phyloP scores from a whole-genome alignment of 2,797 vertebrate species.

The Aratinga solstitialis region DNA sequence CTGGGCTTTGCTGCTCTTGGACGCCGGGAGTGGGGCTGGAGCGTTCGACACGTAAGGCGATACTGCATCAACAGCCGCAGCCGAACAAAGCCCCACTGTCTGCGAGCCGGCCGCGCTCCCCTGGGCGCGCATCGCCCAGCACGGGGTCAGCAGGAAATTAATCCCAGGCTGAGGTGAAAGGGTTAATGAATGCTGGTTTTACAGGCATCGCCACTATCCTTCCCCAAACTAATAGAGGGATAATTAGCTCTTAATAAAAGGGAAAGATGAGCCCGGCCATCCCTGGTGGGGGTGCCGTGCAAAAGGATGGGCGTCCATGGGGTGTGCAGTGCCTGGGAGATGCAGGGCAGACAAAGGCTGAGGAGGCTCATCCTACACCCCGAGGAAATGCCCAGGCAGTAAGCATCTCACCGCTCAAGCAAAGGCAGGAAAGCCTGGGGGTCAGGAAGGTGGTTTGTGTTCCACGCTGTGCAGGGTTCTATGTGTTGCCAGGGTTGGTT shows the following conservation, averaged over 20 bases:
- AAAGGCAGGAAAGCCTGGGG: accelerated
- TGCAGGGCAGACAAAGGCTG: accelerated
- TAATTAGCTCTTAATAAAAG: slow-evolving; percentile 32
- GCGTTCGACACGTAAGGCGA: slow-evolving; percentile 28
- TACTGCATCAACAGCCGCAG: background rate
- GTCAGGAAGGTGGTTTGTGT: background rate
- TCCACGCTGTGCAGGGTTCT: accelerated
- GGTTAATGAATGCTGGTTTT: slow-evolving; percentile 57
- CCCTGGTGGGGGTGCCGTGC: background rate
- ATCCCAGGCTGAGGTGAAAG: slow-evolving; percentile 33
- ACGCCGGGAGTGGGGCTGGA: background rate
- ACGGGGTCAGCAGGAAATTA: slow-evolving; percentile 31
- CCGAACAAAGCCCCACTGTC: slow-evolving; percentile 59
- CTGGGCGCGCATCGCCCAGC: background rate
- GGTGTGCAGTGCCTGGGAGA: background rate
- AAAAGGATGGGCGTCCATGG: background rate
- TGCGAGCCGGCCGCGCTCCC: background rate
- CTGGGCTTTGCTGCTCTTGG: slow-evolving; percentile 58
- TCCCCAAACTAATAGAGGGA: slow-evolving; percentile 1
- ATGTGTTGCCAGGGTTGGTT: background rate
- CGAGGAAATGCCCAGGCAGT: accelerated
- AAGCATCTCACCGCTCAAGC: background rate
- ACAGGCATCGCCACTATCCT: background rate
- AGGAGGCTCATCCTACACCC: background rate
- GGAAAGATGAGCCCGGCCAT: background rate